Evolutionary conservation across 2,888 invertebrate genomes (phyloP).

Genomic region (Agrotis clavis): DNA sequence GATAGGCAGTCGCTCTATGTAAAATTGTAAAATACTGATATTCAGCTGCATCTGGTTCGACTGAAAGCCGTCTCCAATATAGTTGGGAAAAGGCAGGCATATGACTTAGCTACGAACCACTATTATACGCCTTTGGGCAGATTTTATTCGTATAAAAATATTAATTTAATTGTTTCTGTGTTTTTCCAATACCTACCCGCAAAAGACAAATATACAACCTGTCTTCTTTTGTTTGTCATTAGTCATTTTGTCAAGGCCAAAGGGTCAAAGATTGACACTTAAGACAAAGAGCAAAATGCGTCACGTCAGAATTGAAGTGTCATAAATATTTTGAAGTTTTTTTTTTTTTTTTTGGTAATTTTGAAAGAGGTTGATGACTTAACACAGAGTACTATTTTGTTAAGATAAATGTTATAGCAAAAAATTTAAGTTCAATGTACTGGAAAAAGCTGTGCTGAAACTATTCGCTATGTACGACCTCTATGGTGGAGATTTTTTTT

Average conservation of each 20-base stretch:
- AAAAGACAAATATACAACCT: background rate
- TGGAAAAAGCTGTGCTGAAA: too few species aligned
- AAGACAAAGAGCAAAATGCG: constrained; percentile 11
- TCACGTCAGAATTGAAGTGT: constrained; percentile 13
- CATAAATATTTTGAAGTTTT: background rate
- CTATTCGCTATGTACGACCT: too few species aligned
- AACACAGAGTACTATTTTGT: too few species aligned
- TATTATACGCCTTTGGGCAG: too few species aligned
- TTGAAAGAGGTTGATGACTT: too few species aligned
- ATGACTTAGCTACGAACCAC: background rate
- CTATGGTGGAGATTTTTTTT: too few species aligned
- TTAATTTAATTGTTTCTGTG: background rate
- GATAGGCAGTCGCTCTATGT: too few species aligned
- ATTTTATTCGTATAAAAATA: background rate
- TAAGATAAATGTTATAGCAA: too few species aligned
- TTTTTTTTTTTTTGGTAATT: too few species aligned
- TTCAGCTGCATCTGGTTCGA: too few species aligned
- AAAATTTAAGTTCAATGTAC: too few species aligned
- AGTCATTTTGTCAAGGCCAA: constrained; percentile 18
- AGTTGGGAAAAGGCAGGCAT: background rate
- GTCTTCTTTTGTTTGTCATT: constrained; percentile 5
- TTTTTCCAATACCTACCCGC: constrained; percentile 14
- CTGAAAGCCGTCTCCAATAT: background rate
- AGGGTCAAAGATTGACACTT: constrained; percentile 20
- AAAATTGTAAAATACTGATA: too few species aligned